Percentiles rank a stretch among this genome's conserved stretches.
Evolutionary conservation across 2,888 invertebrate species (phyloP).

Genomic region (Nymphalis polychloros): DNA sequence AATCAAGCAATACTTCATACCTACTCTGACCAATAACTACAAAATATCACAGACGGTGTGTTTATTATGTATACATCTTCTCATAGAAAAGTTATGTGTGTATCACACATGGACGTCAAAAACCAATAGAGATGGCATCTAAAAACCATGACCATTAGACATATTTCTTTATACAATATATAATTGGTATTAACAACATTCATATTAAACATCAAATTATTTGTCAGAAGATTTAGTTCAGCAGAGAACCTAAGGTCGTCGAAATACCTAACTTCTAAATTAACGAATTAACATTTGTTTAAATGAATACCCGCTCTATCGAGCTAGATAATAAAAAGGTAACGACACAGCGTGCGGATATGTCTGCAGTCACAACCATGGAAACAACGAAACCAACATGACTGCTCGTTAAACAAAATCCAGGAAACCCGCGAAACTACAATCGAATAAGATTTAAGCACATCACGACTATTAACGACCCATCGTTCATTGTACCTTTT

Average conservation of each 20-base stretch:
- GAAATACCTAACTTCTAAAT: constrained; percentile 42
- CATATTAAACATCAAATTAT: constrained; percentile 66
- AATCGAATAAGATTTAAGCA: constrained; percentile 68
- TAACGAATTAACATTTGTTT: constrained; percentile 38
- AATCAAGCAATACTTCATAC: constrained; percentile 79
- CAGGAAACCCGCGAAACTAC: constrained; percentile 53
- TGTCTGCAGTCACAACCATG: constrained; percentile 79
- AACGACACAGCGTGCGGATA: constrained; percentile 56
- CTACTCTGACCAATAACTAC: constrained; percentile 80
- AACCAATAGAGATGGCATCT: constrained; percentile 78
- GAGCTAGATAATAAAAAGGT: constrained; percentile 38
- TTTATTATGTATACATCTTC: constrained; percentile 82
- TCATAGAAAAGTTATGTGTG: constrained; percentile 81
- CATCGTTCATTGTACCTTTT: constrained; percentile 79
- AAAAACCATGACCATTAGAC: constrained; percentile 71
- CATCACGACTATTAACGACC: constrained; percentile 60
- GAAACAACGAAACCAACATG: constrained; percentile 55
- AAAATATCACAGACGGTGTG: constrained; percentile 82
- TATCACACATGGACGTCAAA: constrained; percentile 80
- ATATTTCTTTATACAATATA: constrained; percentile 63
- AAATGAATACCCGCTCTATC: constrained; percentile 38
- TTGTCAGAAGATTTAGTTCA: constrained; percentile 71
- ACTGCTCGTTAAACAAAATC: constrained; percentile 52
- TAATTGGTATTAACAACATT: constrained; percentile 62
- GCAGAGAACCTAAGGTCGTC: constrained; percentile 48